Evolutionary conservation across 2,888 invertebrate genomes (phyloP).

Genomic region (Coleophora flavipennella): DNA sequence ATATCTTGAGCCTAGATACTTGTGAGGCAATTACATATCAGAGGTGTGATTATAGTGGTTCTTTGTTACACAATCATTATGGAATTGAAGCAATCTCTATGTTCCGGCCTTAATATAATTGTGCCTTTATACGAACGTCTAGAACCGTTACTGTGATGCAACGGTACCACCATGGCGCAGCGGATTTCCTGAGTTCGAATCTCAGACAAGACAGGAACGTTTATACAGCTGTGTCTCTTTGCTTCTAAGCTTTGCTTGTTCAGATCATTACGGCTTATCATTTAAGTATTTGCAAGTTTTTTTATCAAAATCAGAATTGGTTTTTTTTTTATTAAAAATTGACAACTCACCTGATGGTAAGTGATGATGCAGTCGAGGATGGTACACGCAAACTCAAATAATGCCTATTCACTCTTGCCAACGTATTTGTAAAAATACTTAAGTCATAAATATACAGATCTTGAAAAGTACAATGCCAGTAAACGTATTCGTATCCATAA

Average conservation of each 20-base stretch:
- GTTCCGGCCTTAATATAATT: conserved; percentile 55
- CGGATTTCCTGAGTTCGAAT: conserved; percentile 61
- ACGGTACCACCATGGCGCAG: conserved; percentile 32
- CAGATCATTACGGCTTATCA: too few species aligned
- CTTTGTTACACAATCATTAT: conserved; percentile 46
- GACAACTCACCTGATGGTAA: too few species aligned
- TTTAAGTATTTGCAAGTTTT: too few species aligned
- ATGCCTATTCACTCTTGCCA: too few species aligned
- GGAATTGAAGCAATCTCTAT: conserved; percentile 58
- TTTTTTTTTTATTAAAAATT: too few species aligned
- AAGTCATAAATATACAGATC: too few species aligned
- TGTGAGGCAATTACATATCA: conserved; percentile 16
- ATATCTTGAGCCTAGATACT: conserved; percentile 19
- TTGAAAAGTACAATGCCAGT: too few species aligned
- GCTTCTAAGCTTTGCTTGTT: background rate
- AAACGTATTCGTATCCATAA: too few species aligned
- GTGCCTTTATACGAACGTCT: conserved; percentile 28
- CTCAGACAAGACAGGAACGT: conserved; percentile 45
- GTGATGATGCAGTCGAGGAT: too few species aligned
- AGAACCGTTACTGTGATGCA: conserved; percentile 49
- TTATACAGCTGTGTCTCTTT: background rate
- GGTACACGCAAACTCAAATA: too few species aligned
- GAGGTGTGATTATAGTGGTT: conserved; percentile 19
- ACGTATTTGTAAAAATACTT: too few species aligned
- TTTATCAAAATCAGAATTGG: too few species aligned